Percentiles rank a stretch among this genome's conserved stretches.
These are phyloP conservation scores for Magallana ariakensis DNA, from an alignment of 1,140 invertebrate genomes.

Conservation along the genomic window DNA sequence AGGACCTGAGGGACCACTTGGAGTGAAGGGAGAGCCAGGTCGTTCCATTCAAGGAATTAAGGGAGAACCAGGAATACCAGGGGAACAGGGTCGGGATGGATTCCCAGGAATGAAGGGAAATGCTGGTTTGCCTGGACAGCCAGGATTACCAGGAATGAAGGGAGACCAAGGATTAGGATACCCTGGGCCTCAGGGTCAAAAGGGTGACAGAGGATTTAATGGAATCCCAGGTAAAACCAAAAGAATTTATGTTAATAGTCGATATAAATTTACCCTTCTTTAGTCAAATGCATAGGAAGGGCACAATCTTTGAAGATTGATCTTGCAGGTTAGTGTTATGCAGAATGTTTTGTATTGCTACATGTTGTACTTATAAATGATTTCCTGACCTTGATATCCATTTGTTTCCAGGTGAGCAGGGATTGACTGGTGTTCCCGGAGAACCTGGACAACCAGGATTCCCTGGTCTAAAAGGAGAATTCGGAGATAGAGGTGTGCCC, in stretches of 20 bases:
- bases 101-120: conserved; percentile 55
- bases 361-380: too few relatives aligned
- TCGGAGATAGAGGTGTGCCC: conserved; percentile 51
- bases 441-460: conserved; percentile 56
- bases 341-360: too few relatives aligned
- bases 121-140: background rate
- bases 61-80: conserved; percentile 50
- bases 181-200: background rate
- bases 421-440: conserved; percentile 52
- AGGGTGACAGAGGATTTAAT: background rate
- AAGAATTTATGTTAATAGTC: too few relatives aligned
- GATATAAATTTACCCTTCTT: too few relatives aligned
- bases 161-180: background rate
- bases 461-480: conserved; percentile 59
- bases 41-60: conserved; percentile 40
- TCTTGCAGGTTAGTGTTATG: too few relatives aligned
- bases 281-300: too few relatives aligned
- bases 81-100: conserved; percentile 58
- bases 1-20: conserved; percentile 7
- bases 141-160: conserved; percentile 34
- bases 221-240: conserved; percentile 39
- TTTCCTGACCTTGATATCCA: background rate
- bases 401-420: conserved; percentile 53
- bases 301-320: too few relatives aligned
- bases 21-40: conserved; percentile 28